These are phyloP conservation scores for Epistrophe eligans DNA, from an alignment of 2,888 invertebrate genomes.

Conservation along the genomic window DNA sequence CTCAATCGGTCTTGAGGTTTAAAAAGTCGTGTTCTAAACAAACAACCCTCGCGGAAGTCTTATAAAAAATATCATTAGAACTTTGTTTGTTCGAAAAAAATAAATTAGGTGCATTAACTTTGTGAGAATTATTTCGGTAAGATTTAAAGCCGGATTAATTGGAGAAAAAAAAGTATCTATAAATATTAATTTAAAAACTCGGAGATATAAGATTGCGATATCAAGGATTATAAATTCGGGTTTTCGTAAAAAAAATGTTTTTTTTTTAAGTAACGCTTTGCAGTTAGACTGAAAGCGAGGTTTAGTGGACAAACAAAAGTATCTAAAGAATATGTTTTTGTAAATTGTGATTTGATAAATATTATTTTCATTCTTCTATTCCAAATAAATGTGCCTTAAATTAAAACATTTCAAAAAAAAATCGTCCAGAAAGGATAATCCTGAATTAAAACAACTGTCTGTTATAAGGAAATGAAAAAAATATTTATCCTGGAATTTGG, in stretches of 20 bases:
- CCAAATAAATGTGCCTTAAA: background rate
- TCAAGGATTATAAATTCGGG: background rate
- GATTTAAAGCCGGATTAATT: slow-evolving; percentile 24
- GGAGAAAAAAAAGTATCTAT: slow-evolving; percentile 43
- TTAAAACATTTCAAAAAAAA: background rate
- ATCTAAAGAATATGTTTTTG: background rate
- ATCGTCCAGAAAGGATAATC: background rate
- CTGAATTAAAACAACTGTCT: background rate
- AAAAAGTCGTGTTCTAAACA: slow-evolving; percentile 10
- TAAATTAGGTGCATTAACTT: background rate
- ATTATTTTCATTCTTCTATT: background rate
- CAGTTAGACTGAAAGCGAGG: background rate
- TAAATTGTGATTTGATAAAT: background rate
- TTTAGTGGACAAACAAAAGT: background rate
- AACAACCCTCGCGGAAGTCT: slow-evolving; percentile 31
- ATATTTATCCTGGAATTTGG: background rate
- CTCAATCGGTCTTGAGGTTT: slow-evolving; percentile 40
- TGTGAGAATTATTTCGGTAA: slow-evolving; percentile 30
- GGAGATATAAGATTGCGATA: background rate
- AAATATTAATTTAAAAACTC: background rate
- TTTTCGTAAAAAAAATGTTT: background rate
- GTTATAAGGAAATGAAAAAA: background rate
- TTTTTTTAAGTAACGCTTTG: background rate
- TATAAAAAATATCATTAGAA: slow-evolving; percentile 19
- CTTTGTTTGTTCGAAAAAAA: background rate